Conservation (phyloP, 2,113 vertebrate genomes). For the Cariama cristata region DNA sequence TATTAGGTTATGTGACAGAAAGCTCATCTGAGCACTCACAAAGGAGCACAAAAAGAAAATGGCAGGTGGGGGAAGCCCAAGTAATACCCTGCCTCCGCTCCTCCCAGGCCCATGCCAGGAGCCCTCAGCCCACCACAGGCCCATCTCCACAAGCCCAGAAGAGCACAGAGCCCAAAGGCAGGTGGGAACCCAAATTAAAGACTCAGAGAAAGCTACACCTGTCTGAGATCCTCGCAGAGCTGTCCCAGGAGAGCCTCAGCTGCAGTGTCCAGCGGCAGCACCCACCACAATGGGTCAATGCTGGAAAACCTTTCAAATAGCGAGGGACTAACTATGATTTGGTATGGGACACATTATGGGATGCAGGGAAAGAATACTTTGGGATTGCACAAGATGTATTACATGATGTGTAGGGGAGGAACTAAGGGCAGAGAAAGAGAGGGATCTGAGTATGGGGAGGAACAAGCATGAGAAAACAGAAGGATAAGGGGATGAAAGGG, state of each 20-base stretch:
- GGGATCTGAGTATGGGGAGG: neutral
- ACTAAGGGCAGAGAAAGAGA: neutral
- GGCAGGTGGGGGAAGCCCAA: neutral
- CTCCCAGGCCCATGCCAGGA: neutral
- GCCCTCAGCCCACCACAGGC: neutral
- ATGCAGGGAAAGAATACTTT: neutral
- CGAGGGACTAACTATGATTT: accelerated
- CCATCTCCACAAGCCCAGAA: neutral
- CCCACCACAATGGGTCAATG: accelerated
- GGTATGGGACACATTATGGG: too few species aligned
- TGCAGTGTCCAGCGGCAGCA: too few species aligned
- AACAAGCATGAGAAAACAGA: neutral
- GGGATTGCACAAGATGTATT: neutral
- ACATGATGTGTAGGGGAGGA: neutral
- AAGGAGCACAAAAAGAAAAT: neutral
- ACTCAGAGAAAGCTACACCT: neutral
- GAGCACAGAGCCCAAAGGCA: neutral
- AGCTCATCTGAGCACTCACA: neutral
- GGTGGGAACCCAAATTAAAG: neutral
- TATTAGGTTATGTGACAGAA: neutral
- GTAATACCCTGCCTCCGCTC: neutral
- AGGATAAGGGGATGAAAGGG: neutral
- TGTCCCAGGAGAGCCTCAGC: neutral
- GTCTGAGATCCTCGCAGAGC: accelerated
- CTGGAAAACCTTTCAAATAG: neutral